phyloP scores from a whole-genome alignment of 2,888 invertebrate species.

The Stegophylla sp. region DNA sequence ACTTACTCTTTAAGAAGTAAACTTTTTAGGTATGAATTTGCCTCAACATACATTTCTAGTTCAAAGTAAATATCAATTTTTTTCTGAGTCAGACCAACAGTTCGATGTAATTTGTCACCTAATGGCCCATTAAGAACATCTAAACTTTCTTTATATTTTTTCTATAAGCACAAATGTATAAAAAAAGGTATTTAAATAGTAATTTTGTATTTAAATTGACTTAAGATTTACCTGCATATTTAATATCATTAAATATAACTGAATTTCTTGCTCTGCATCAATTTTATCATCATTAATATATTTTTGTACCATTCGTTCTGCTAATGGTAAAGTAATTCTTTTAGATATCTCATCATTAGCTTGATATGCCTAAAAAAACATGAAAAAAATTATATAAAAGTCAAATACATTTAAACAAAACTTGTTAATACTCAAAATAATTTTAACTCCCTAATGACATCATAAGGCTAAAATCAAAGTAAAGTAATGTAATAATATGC shows the following conservation, averaged over 20 bases:
- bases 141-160: constrained; percentile 82
- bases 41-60: constrained; percentile 76
- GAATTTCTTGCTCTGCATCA: constrained; percentile 92
- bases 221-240: constrained; percentile 64
- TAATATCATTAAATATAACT: constrained; percentile 86
- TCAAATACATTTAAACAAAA: no score
- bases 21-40: constrained; percentile 77
- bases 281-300: constrained; percentile 85
- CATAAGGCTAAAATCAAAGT: no score
- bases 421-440: no score
- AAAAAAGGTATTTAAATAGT: constrained; percentile 13
- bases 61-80: constrained; percentile 78
- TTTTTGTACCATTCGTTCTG: constrained; percentile 93
- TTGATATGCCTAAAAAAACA: constrained; percentile 62
- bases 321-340: constrained; percentile 81
- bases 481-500: no score
- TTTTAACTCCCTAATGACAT: no score
- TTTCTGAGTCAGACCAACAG: constrained; percentile 72
- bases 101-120: constrained; percentile 74
- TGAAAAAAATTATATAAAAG: neutral
- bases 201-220: neutral
- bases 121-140: constrained; percentile 81
- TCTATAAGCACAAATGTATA: no score
- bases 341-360: constrained; percentile 66
- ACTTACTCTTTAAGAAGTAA: constrained; percentile 77